Evolutionary conservation across 2,888 invertebrate genomes (phyloP).

Genomic region (Carabus problematicus): DNA sequence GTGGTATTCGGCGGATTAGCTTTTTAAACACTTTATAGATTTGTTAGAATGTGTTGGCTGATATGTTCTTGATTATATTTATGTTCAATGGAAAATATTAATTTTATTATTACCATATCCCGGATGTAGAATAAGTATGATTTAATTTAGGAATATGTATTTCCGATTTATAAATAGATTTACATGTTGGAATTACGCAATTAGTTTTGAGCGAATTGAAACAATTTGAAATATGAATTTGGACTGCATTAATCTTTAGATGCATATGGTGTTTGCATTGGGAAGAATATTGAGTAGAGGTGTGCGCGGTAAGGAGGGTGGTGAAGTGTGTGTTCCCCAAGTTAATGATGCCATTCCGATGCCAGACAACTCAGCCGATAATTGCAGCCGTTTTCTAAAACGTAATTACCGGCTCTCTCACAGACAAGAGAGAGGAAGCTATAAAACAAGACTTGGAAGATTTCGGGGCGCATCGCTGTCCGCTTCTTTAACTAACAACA

Average conservation of each 20-base stretch:
- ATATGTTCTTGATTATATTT: slow-evolving; percentile 2
- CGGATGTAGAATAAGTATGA: slow-evolving; percentile 14
- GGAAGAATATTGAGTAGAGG: not conserved
- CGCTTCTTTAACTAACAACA: no score
- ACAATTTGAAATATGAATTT: no score
- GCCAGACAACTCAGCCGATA: slow-evolving; percentile 34
- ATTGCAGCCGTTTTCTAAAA: slow-evolving; percentile 38
- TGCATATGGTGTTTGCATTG: no score
- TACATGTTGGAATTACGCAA: no score
- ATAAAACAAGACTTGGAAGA: slow-evolving; percentile 20
- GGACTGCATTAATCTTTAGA: no score
- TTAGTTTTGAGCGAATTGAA: no score
- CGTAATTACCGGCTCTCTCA: slow-evolving; percentile 29
- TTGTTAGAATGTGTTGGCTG: slow-evolving; percentile 14
- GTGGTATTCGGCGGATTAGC: slow-evolving; percentile 19
- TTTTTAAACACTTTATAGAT: slow-evolving; percentile 17
- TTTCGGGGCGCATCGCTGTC: not conserved
- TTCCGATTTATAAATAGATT: no score
- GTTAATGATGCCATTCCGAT: slow-evolving; percentile 40
- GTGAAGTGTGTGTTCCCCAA: slow-evolving; percentile 12
- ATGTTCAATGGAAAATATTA: slow-evolving; percentile 18
- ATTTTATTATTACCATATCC: slow-evolving; percentile 13
- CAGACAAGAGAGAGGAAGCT: slow-evolving; percentile 28
- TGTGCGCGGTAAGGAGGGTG: slow-evolving; percentile 2
- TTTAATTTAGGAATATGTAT: slow-evolving; percentile 18